Evolutionary conservation across 2,113 vertebrate genomes (phyloP), one percentile per base, ranked within the genome.

Genomic region (Bambusicola thoracicus): DNA sequence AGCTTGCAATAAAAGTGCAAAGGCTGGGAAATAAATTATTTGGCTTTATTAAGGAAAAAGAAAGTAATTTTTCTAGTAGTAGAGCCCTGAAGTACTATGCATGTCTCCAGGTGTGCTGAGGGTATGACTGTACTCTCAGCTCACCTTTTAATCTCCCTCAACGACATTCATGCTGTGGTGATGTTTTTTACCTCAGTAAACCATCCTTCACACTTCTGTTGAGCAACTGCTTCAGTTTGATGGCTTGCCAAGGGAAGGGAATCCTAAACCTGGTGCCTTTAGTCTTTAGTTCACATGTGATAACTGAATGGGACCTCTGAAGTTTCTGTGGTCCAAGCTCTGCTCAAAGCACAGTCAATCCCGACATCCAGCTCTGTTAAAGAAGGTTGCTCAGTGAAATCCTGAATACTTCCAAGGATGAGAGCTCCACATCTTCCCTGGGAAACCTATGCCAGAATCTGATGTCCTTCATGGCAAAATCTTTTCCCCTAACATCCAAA

Each of bases 11-110:
- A 94, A 79, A 90, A 95, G 49, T 81, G 76, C 36, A 87, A 97
- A 95, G 82, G 80, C 82, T 76, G 68, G 90, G 61, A 94, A 95
- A 95, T 82, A 95, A 90, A 88, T 94, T 90, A 90, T 81, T 88
- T 92, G 56, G 29, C 46, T 90, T 94, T 92, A 92, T 85, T 91
- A 95, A 92, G 79, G 95, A 95, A 95, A 96, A 96, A 95, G 21
- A 91, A 94, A 89, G 78, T 90, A 67, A 94, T 94, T 90, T 72
- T n/a, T 89, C 11, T 81, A 48, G 46, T n/a, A 41, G 20, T 41
- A 41, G 41, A 49, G 43, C 62, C 56, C 22, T 85, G 43, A 67
- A 76, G 29, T 70, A 58, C 46, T 84, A 34, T 34, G 11, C 27
- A 27, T 40, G 32, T 63, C 17, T 63, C 56, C 46, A 85, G 79